Conservation (phyloP, 2,797 vertebrate genomes). For the Tiaroga cobitis region DNA sequence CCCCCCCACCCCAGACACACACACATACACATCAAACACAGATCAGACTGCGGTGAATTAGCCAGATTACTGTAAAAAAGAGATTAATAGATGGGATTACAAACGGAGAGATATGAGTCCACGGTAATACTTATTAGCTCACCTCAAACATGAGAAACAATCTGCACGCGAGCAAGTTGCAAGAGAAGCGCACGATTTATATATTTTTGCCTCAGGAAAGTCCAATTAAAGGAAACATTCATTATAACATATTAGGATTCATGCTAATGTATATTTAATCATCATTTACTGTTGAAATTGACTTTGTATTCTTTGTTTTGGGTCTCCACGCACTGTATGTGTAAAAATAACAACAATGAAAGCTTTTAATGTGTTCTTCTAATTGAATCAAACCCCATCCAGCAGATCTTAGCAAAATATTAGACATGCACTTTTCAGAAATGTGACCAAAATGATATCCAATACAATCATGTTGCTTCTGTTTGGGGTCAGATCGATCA, state of each 20-base stretch:
- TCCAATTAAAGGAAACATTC: not conserved
- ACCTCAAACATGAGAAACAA: not conserved
- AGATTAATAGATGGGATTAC: conserved; percentile 75
- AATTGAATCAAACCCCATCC: not conserved
- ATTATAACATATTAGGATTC: not conserved
- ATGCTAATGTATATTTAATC: not conserved
- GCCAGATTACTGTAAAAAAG: conserved; percentile 55
- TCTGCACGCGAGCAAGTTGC: conserved; percentile 8
- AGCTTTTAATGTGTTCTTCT: not conserved
- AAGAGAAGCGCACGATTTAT: conserved; percentile 20
- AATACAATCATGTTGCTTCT: not conserved
- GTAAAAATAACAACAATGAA: not conserved
- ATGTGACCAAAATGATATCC: not conserved
- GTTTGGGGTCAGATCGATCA: not conserved
- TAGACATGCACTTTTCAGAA: not conserved
- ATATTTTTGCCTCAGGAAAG: not conserved
- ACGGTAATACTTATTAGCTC: not conserved
- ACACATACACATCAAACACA: conserved; percentile 50
- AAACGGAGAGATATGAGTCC: conserved; percentile 61
- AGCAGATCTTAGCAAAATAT: not conserved
- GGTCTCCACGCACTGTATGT: not conserved
- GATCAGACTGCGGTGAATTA: conserved; percentile 68
- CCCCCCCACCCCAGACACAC: conserved; percentile 58
- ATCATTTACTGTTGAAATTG: not conserved
- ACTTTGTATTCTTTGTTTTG: not conserved